These are phyloP conservation scores for Parelbella ahira DNA, from an alignment of 2,888 invertebrate genomes.

Conservation along the genomic window DNA sequence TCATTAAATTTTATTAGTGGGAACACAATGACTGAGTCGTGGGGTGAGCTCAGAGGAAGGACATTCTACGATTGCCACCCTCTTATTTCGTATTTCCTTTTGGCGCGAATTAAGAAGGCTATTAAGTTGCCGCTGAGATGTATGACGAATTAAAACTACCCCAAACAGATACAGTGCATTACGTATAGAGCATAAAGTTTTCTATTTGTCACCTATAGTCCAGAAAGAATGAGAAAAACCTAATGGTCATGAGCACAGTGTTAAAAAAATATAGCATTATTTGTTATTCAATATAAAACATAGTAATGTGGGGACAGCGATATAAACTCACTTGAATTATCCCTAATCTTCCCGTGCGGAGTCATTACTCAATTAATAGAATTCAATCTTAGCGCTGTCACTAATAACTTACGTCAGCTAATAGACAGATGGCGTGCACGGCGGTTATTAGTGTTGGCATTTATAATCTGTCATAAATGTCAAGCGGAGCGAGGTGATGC, in stretches of 20 bases:
- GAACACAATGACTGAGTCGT: slow-evolving; percentile 64
- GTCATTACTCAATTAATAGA: slow-evolving; percentile 64
- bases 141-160: slow-evolving; percentile 72
- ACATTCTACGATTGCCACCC: slow-evolving; percentile 61
- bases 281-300: no score
- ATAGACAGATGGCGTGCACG: slow-evolving; percentile 73
- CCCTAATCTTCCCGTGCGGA: slow-evolving; percentile 45
- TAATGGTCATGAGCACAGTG: no score
- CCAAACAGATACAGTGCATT: slow-evolving; percentile 54
- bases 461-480: slow-evolving; percentile 76
- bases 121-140: slow-evolving; percentile 70
- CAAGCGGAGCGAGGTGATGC: slow-evolving; percentile 55
- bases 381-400: slow-evolving; percentile 59
- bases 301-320: no score
- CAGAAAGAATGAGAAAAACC: no score
- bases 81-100: slow-evolving; percentile 73
- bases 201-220: no score
- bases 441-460: slow-evolving; percentile 64
- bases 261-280: no score
- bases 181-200: slow-evolving; percentile 37
- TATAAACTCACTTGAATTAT: background rate
- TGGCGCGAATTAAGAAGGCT: slow-evolving; percentile 75
- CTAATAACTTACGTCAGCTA: slow-evolving; percentile 58
- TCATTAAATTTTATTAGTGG: slow-evolving; percentile 79
- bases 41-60: slow-evolving; percentile 56